phyloP scores from a whole-genome alignment of 2,888 invertebrate genomes.

The Trissonchulus latispiculum region DNA sequence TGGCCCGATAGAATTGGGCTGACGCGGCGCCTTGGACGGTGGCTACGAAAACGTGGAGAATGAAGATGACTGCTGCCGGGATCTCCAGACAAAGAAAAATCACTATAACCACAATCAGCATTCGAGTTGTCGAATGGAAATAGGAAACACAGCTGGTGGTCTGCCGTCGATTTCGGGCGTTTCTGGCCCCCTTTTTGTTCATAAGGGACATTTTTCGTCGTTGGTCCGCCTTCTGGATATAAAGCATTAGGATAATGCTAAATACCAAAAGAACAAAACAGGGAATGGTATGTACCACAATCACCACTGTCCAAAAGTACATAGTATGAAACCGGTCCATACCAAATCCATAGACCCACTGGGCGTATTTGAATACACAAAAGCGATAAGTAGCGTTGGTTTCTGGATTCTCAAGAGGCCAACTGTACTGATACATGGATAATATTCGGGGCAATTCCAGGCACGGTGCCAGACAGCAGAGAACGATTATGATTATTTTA shows the following conservation, averaged over 20 bases:
- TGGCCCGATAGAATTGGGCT: background rate
- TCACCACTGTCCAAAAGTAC: conserved; percentile 62
- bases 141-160: background rate
- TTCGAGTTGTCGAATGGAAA: conserved; percentile 37
- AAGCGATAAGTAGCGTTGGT: background rate
- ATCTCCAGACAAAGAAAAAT: conserved; percentile 49
- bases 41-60: conserved; percentile 29
- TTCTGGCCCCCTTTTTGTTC: background rate
- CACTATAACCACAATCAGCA: conserved; percentile 48
- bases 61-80: conserved; percentile 44
- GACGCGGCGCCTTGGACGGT: background rate
- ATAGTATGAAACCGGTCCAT: conserved; percentile 61
- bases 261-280: conserved; percentile 14
- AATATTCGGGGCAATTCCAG: background rate
- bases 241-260: background rate
- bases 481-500: background rate
- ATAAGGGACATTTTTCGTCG: background rate
- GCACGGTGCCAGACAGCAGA: background rate
- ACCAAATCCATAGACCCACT: background rate
- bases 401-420: background rate
- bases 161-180: background rate
- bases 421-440: background rate
- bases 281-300: conserved; percentile 58
- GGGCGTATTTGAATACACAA: background rate
- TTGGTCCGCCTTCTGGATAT: background rate